Evolutionary conservation across 2,888 invertebrate genomes (phyloP).

Genomic region (Thysanoteuthis rhombus): DNA sequence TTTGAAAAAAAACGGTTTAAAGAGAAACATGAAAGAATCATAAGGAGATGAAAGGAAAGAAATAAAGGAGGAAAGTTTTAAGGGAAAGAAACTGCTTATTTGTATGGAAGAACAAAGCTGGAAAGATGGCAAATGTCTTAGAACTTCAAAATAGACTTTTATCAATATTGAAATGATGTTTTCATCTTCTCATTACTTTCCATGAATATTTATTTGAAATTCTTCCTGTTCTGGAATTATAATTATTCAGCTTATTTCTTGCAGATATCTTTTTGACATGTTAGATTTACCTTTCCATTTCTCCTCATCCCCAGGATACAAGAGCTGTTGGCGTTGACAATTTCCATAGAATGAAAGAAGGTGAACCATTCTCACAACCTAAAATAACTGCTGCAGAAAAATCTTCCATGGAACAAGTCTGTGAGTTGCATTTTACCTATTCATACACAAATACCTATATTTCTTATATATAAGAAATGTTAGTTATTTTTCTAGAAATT

Average conservation of each 20-base stretch:
- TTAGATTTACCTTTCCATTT: background rate
- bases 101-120: background rate
- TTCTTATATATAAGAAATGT: background rate
- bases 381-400: background rate
- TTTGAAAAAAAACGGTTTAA: background rate
- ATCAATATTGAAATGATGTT: background rate
- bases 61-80: background rate
- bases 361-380: background rate
- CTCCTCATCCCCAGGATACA: background rate
- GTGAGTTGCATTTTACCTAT: background rate
- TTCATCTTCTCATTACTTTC: background rate
- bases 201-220: constrained; percentile 12
- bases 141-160: background rate
- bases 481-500: background rate
- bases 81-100: background rate
- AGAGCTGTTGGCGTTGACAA: background rate
- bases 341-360: background rate
- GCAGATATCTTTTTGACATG: background rate
- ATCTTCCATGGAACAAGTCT: background rate
- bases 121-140: background rate
- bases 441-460: background rate
- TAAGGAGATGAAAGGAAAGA: no score
- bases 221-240: background rate
- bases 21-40: background rate
- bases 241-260: background rate